Conservation (phyloP, 2,797 vertebrate species). For the Sebastes ruberrimus region DNA sequence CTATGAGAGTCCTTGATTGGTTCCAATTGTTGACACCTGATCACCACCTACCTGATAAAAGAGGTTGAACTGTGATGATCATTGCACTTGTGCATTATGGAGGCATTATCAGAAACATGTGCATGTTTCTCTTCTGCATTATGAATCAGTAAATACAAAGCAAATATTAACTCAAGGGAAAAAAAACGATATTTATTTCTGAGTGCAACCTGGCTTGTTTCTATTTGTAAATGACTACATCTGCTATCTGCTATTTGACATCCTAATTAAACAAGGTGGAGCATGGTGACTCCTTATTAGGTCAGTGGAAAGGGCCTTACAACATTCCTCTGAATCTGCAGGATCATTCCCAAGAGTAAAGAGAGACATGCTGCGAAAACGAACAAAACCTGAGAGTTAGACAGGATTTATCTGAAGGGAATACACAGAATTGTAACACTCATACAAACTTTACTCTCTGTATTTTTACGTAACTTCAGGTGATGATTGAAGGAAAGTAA, state of each 20-base stretch:
- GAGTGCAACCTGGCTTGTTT: neutral
- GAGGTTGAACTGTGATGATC: neutral
- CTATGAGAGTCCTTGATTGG: neutral
- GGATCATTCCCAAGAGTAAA: neutral
- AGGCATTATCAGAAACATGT: neutral
- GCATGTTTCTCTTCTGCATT: neutral
- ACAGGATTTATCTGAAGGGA: neutral
- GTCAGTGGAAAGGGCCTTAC: neutral
- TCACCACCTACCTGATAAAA: neutral
- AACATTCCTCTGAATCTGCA: neutral
- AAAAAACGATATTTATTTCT: neutral
- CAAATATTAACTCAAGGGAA: neutral
- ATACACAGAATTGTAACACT: neutral
- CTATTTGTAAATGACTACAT: neutral
- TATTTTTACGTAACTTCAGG: neutral
- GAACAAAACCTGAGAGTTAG: neutral
- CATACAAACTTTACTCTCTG: neutral
- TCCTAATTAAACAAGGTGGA: neutral
- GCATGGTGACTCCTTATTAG: neutral
- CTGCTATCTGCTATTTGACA: neutral
- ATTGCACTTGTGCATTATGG: neutral
- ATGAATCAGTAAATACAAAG: neutral
- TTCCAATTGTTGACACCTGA: neutral
- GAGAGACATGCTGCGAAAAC: neutral
- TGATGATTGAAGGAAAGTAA: constrained; percentile 32